Base-by-base conservation (phyloP, 2,113 vertebrate species). In the Ciconia boyciana region DNA sequence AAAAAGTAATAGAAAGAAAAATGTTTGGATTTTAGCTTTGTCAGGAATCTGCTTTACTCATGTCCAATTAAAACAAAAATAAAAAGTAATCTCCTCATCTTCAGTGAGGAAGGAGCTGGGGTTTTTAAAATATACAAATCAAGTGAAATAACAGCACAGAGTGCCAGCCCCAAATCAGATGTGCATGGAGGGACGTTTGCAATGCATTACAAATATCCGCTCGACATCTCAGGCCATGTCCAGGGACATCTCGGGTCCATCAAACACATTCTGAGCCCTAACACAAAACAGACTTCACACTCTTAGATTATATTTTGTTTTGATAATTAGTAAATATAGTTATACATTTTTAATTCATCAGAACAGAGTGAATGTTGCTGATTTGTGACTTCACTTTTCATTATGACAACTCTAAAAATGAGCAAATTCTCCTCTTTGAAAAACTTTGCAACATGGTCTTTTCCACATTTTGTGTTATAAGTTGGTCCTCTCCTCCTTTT, bases 61-160 rank as follows among this genome's bases (percentile, higher is more conserved):
- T 2, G 5, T 94, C 44, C 89, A 94, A 7, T 89, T 83, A 78
- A 89, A 96, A 91, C 83, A 96, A 91, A 89, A 74, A 75, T 20
- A 79, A 90, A 94, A 97, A 77, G 9, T 36, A 79, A 94, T 79
- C 60, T 89, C 55, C 55, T 87, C 79, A 69, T 89, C 69, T 76
- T 93, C 87, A 83, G 57, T 9, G 14, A 94, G 61, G 66, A 85
- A 93, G 72, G 36, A 91, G 83, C 32, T 46, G n/a, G 34, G 69
- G 34, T 32, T 94, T 90, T 65, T 74, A 39, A 96, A 96, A 94
- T 82, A 94, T 44, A 96, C 83, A 80, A 95, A 83, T 83, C 79
- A 92, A 94, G 94, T 52, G 24, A 82, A 85, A 61, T 71, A 91
- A 88, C 71, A 94, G 55, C 72, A 41, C 51, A 64, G 81, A 13